A percentile compares a stretch with the other conserved stretches of the same genome.
Conservation (phyloP, 2,888 invertebrate species). For the Chymomyza amoena region DNA sequence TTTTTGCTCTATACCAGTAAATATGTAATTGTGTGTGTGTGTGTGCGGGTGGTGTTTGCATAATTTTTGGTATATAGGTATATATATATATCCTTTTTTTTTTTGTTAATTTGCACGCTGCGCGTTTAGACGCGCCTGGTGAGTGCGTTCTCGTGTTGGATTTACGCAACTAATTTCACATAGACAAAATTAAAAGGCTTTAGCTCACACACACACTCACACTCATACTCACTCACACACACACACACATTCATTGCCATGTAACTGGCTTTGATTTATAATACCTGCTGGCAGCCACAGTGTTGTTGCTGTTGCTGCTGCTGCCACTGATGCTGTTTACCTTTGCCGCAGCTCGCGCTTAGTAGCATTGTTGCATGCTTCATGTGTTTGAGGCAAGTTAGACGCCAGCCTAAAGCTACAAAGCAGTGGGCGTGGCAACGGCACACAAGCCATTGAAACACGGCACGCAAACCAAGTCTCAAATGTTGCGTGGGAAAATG, state of each 20-base stretch:
- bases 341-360: constrained; percentile 5
- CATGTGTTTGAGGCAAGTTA: not conserved
- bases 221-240: not conserved
- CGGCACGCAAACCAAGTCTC: constrained; percentile 37
- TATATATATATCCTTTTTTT: constrained; percentile 28
- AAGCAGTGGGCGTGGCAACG: not conserved
- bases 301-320: constrained; percentile 5
- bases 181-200: constrained; percentile 59
- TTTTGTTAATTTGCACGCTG: constrained; percentile 42
- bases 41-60: constrained; percentile 13
- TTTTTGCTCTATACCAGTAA: not conserved
- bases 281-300: not conserved
- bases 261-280: constrained; percentile 1
- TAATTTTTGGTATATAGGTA: constrained; percentile 29
- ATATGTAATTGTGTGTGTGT: not conserved
- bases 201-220: not conserved
- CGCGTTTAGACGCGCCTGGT: constrained; percentile 21
- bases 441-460: constrained; percentile 50
- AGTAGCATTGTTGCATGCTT: not conserved
- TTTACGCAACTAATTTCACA: constrained; percentile 70
- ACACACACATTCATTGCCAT: not conserved
- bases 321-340: constrained; percentile 18
- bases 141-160: constrained; percentile 71
- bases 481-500: constrained; percentile 29
- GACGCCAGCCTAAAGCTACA: not conserved